phyloP scores from a whole-genome alignment of 92 coral and sea anemone genomes.

The Epizoanthus fatuus region DNA sequence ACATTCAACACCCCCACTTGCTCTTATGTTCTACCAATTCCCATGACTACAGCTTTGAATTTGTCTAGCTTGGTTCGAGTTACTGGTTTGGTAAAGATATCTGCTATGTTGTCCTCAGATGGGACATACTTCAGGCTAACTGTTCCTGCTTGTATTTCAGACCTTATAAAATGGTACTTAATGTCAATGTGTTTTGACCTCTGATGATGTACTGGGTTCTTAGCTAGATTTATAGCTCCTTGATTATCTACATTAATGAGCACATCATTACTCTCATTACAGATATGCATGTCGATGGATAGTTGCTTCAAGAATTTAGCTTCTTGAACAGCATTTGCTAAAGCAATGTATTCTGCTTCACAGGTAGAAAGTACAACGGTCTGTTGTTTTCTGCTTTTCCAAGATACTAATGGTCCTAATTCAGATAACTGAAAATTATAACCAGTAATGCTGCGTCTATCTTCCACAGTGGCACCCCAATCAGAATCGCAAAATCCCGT shows the following conservation, averaged over 20 bases:
- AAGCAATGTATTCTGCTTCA: constrained; percentile 55
- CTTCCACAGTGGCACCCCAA: constrained; percentile 41
- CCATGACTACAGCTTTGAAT: neutral
- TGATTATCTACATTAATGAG: constrained; percentile 25
- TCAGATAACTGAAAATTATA: constrained; percentile 41
- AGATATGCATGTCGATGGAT: constrained; percentile 6
- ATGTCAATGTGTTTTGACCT: constrained; percentile 1
- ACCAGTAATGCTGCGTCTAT: constrained; percentile 34
- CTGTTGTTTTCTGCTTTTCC: constrained; percentile 52
- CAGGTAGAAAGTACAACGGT: constrained; percentile 47
- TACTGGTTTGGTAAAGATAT: constrained; percentile 44
- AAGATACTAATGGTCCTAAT: constrained; percentile 47
- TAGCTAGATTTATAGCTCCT: constrained; percentile 2
- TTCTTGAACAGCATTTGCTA: constrained; percentile 52
- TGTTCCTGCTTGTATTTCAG: neutral
- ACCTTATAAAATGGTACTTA: neutral
- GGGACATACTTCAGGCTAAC: neutral
- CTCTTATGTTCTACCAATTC: too few relatives aligned
- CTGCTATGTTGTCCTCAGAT: constrained; percentile 38
- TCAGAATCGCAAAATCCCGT: constrained; percentile 56
- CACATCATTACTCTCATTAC: neutral
- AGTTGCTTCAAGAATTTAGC: constrained; percentile 21
- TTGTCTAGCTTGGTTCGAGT: constrained; percentile 1
- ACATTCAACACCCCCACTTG: too few relatives aligned
- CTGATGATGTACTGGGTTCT: neutral